These are phyloP conservation scores for Acrossocheilus fasciatus DNA, from an alignment of 2,797 vertebrate genomes.

Conservation along the genomic window DNA sequence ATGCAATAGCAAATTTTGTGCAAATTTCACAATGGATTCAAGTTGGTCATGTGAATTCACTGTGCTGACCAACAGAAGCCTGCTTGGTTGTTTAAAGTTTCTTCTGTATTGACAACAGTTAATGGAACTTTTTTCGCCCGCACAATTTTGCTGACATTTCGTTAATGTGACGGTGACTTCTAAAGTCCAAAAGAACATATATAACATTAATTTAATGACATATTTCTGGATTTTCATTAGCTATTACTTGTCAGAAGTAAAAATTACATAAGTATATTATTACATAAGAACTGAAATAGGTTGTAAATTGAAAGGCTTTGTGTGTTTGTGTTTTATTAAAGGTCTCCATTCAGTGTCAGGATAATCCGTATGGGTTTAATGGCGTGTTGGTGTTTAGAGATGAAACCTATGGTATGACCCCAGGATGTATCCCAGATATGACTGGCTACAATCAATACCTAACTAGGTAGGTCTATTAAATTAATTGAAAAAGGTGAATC, in stretches of 20 bases:
- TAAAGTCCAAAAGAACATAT: too few species aligned
- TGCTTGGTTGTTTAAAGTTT: neutral
- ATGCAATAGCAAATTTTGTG: too few species aligned
- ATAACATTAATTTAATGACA: neutral
- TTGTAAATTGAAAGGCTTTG: too few species aligned
- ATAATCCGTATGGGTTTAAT: neutral
- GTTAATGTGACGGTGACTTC: too few species aligned
- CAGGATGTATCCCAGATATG: neutral
- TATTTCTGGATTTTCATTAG: neutral
- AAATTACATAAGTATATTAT: neutral
- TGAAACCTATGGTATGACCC: neutral
- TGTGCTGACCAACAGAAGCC: too few species aligned
- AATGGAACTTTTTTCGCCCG: too few species aligned
- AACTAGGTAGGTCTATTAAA: neutral
- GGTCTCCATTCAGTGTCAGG: neutral
- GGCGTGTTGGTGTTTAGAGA: neutral
- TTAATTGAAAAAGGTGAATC: neutral
- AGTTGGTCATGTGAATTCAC: too few species aligned
- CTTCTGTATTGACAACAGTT: too few species aligned
- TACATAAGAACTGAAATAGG: neutral
- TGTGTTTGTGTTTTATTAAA: constrained; percentile 12
- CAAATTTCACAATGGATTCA: too few species aligned
- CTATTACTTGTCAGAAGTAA: neutral
- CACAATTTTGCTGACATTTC: too few species aligned
- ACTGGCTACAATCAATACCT: neutral